These are phyloP conservation scores for Catocala sponsa DNA, from an alignment of 2,888 invertebrate genomes.

Conservation along the genomic window DNA sequence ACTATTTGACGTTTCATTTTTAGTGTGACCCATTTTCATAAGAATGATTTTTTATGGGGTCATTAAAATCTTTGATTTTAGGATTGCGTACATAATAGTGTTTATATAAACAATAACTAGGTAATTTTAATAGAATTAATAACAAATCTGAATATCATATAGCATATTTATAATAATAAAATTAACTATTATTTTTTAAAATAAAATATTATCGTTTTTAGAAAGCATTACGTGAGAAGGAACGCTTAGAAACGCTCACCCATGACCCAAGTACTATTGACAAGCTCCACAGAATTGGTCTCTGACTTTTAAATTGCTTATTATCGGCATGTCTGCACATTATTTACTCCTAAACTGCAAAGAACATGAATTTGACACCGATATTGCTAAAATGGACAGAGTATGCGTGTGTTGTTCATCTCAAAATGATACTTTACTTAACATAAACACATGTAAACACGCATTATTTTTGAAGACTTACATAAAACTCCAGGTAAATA, in stretches of 20 bases:
- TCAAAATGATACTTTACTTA: slow-evolving; percentile 53
- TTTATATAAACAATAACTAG: too few relatives aligned
- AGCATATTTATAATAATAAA: too few relatives aligned
- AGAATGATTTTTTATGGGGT: too few relatives aligned
- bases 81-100: too few relatives aligned
- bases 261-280: too few relatives aligned
- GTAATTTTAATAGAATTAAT: too few relatives aligned
- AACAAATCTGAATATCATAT: too few relatives aligned
- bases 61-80: too few relatives aligned
- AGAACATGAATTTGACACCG: slow-evolving; percentile 17
- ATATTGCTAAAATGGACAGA: slow-evolving; percentile 11
- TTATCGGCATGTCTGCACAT: slow-evolving; percentile 23
- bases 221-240: neutral
- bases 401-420: slow-evolving; percentile 65
- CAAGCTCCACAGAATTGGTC: slow-evolving; percentile 7
- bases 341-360: slow-evolving; percentile 25
- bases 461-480: slow-evolving; percentile 55
- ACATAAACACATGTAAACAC: slow-evolving; percentile 64
- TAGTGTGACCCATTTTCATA: too few relatives aligned
- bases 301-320: neutral
- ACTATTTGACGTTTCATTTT: too few relatives aligned
- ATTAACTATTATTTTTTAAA: too few relatives aligned
- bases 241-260: neutral
- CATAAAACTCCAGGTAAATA: slow-evolving; percentile 60
- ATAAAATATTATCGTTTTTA: too few relatives aligned